Conservation (phyloP, 2,797 vertebrate species). For the Enteromius trimaculatus region DNA sequence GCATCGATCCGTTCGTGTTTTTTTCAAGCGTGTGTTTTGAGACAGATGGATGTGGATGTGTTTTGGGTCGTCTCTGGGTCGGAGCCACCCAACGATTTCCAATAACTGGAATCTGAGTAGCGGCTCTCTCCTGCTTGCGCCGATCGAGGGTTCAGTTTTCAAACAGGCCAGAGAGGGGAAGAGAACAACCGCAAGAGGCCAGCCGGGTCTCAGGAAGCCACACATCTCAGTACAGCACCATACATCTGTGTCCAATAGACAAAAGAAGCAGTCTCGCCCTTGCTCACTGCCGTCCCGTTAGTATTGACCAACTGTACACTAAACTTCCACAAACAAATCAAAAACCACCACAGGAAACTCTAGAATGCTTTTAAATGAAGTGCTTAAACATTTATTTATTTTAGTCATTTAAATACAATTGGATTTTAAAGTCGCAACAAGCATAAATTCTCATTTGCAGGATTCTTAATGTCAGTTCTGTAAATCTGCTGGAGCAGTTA, state of each 20-base stretch:
- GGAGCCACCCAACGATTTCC: conserved; percentile 58
- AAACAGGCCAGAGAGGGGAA: conserved; percentile 41
- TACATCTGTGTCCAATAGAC: conserved; percentile 45
- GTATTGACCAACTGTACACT: neutral
- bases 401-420: conserved; percentile 24
- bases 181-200: conserved; percentile 38
- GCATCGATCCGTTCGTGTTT: conserved; percentile 46
- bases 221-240: conserved; percentile 23
- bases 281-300: conserved; percentile 24
- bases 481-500: conserved; percentile 33
- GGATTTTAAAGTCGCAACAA: neutral
- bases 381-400: neutral
- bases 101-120: conserved; percentile 51
- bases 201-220: conserved; percentile 34
- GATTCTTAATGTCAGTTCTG: conserved; percentile 22
- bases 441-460: conserved; percentile 43
- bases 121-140: conserved; percentile 26
- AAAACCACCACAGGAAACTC: neutral
- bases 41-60: conserved; percentile 40
- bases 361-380: conserved; percentile 18
- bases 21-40: conserved; percentile 32
- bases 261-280: neutral
- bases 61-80: conserved; percentile 51
- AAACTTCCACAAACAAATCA: conserved; percentile 12
- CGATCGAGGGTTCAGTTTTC: conserved; percentile 48